Evolutionary conservation across 2,797 vertebrate genomes (phyloP).

Genomic region (Lagorchestes hirsutus): DNA sequence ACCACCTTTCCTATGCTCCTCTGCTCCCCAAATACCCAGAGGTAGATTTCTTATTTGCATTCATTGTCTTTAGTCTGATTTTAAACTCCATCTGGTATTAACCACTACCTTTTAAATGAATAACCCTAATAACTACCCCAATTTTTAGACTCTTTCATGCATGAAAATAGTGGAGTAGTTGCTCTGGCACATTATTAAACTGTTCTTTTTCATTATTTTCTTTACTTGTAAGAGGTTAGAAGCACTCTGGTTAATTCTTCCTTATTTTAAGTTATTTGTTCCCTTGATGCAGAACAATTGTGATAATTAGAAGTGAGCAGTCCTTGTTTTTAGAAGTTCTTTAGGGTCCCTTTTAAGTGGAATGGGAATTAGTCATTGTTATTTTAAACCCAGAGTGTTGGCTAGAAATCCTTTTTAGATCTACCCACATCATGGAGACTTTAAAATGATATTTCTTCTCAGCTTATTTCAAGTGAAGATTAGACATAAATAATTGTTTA

Average conservation of each 20-base stretch:
- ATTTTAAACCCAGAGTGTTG: neutral
- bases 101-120: constrained; percentile 34
- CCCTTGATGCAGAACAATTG: neutral
- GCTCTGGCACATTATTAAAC: neutral
- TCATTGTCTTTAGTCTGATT: constrained; percentile 21
- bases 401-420: neutral
- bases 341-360: neutral
- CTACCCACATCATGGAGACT: neutral
- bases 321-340: neutral
- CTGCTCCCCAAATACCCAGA: neutral
- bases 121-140: neutral
- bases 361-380: neutral
- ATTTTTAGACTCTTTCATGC: constrained; percentile 19
- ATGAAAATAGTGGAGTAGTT: neutral
- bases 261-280: neutral
- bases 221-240: neutral
- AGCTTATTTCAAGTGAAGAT: neutral
- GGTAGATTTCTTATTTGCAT: constrained; percentile 31
- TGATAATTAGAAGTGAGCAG: neutral
- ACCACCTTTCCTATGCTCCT: neutral
- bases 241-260: neutral
- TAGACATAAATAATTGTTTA: neutral
- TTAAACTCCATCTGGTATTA: neutral
- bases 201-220: neutral
- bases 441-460: neutral